phyloP scores from a whole-genome alignment of 2,113 vertebrate genomes.

The Pachypanchax playfairii region DNA sequence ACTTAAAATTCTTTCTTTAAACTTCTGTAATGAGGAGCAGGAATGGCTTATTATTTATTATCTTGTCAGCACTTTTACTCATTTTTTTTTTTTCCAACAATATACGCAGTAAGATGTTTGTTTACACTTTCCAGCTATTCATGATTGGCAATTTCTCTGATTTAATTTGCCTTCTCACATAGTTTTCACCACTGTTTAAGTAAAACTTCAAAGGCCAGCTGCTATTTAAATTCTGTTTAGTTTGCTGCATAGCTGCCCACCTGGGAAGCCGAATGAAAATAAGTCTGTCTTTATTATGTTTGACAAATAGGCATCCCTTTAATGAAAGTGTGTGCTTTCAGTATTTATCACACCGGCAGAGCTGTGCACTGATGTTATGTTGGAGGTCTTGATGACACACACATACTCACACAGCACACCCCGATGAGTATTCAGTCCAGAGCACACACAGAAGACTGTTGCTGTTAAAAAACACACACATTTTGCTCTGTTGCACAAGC shows the following conservation, averaged over 20 bases:
- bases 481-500: conserved; percentile 73
- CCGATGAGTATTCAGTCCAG: conserved; percentile 35
- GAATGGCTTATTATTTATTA: conserved; percentile 20
- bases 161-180: conserved; percentile 12
- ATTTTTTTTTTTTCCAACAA: conserved; percentile 16
- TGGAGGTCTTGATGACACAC: conserved; percentile 14
- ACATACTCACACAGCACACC: conserved; percentile 7
- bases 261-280: conserved; percentile 7
- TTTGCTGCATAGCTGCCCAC: neutral
- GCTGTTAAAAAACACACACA: conserved; percentile 72
- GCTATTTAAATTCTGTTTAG: conserved; percentile 12
- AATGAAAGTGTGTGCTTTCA: conserved; percentile 13
- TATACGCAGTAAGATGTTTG: neutral
- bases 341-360: conserved; percentile 3
- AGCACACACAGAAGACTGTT: conserved; percentile 62
- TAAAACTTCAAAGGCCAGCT: conserved; percentile 16
- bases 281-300: conserved; percentile 20
- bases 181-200: conserved; percentile 9
- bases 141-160: conserved; percentile 22
- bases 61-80: conserved; percentile 3
- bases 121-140: conserved; percentile 11
- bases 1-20: neutral
- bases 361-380: neutral
- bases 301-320: conserved; percentile 24
- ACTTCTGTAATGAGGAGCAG: neutral